Evolutionary conservation across 1,140 invertebrate genomes (phyloP).

Genomic region (Cardiocondyla obscurior): DNA sequence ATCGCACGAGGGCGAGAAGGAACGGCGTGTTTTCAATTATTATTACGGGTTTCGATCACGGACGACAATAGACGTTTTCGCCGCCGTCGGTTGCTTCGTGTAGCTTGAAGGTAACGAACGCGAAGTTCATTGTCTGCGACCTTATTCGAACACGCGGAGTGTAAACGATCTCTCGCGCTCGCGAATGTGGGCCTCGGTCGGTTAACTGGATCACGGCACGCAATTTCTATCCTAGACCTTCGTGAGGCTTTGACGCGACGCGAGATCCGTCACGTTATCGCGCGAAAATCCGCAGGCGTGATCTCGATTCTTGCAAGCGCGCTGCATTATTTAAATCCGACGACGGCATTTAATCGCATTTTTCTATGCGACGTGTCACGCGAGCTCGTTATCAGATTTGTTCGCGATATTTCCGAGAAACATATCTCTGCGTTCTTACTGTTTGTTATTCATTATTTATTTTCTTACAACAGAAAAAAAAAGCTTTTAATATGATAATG

Average conservation of each 20-base stretch:
- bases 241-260: slow-evolving; percentile 9
- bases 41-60: background rate
- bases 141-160: slow-evolving; percentile 58
- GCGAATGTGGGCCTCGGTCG: slow-evolving; percentile 71
- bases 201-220: slow-evolving; percentile 74
- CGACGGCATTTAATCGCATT: slow-evolving; percentile 13
- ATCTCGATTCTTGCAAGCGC: slow-evolving; percentile 18
- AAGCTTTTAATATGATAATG: background rate
- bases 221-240: slow-evolving; percentile 75
- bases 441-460: background rate
- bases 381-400: background rate
- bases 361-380: background rate
- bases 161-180: slow-evolving; percentile 45
- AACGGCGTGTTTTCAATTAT: background rate
- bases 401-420: background rate
- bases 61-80: background rate
- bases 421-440: background rate
- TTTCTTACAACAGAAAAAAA: background rate
- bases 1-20: background rate
- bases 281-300: slow-evolving; percentile 30
- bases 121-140: slow-evolving; percentile 76
- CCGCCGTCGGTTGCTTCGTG: background rate
- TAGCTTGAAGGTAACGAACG: slow-evolving; percentile 43
- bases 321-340: slow-evolving; percentile 42
- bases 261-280: slow-evolving; percentile 49